Evolutionary conservation across 2,113 vertebrate species (phyloP).

Genomic region (Ursus arctos): DNA sequence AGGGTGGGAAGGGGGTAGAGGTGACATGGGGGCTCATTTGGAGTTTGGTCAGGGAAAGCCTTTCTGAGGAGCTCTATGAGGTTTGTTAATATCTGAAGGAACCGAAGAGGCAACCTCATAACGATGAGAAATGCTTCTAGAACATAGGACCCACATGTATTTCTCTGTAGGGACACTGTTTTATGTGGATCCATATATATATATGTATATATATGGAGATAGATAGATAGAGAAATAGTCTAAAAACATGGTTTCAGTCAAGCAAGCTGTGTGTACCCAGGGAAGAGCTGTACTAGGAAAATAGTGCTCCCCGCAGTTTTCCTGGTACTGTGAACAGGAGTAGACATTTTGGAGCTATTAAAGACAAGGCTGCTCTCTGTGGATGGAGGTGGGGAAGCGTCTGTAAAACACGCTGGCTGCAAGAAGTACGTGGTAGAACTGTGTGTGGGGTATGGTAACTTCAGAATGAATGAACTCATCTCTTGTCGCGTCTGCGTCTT

Average conservation of each 20-base stretch:
- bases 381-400: neutral
- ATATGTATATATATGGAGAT: too few relatives aligned
- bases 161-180: neutral
- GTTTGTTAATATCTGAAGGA: neutral
- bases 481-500: neutral
- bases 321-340: neutral
- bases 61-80: neutral
- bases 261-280: neutral
- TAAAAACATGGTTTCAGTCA: slow-evolving; percentile 5
- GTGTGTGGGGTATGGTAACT: neutral
- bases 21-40: neutral
- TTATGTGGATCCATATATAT: neutral
- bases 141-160: neutral
- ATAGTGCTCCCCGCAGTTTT: neutral
- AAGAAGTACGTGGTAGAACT: neutral
- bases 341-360: neutral
- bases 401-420: neutral
- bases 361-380: neutral
- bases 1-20: neutral
- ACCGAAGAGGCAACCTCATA: neutral
- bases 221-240: neutral
- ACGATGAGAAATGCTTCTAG: neutral
- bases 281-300: neutral
- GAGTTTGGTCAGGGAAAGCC: neutral
- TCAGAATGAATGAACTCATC: neutral